Evolutionary conservation across 1,140 invertebrate genomes (phyloP).

Genomic region (Wiebesia pumilae): DNA sequence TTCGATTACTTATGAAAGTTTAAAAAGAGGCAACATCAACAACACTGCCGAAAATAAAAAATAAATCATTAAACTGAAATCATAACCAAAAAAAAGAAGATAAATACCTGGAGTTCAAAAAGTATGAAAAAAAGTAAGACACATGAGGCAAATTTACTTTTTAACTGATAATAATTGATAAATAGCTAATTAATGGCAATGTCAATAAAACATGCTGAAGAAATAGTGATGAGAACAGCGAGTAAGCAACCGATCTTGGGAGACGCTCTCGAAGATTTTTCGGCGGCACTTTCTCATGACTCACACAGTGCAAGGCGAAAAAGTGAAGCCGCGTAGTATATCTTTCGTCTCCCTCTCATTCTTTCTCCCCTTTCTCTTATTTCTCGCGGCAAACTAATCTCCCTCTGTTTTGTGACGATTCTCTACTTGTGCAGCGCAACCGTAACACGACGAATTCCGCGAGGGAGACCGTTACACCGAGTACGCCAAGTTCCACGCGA

Average conservation of each 20-base stretch:
- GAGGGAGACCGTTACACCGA: no score
- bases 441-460: no score
- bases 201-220: neutral
- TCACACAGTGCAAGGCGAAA: neutral
- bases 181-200: neutral
- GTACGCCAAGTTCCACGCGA: no score
- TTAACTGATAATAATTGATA: neutral
- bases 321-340: neutral
- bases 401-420: neutral
- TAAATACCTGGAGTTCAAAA: neutral
- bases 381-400: neutral
- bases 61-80: neutral
- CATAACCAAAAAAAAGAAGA: neutral
- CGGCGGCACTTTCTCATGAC: slow-evolving; percentile 37
- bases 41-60: neutral
- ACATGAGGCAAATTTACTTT: neutral
- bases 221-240: neutral
- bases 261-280: slow-evolving; percentile 14
- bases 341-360: slow-evolving; percentile 27
- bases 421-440: neutral
- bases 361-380: neutral
- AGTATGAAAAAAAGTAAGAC: neutral
- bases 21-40: neutral
- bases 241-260: neutral
- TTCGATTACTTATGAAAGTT: neutral